These are phyloP conservation scores for Parascotia fuliginaria DNA, from an alignment of 2,888 invertebrate species.

Conservation along the genomic window DNA sequence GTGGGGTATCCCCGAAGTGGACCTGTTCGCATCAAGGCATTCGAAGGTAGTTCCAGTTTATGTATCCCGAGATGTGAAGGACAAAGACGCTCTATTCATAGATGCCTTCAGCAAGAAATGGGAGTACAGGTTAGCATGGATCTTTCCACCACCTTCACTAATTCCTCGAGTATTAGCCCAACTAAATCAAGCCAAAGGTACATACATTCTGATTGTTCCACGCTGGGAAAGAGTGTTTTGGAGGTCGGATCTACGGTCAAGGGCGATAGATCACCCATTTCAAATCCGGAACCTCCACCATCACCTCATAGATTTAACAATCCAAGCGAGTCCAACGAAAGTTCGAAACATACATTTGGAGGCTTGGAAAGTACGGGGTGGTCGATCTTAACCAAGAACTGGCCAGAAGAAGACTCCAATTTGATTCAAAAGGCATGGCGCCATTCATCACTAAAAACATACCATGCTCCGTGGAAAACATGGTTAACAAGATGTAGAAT, in stretches of 20 bases:
- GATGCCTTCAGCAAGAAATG: constrained; percentile 30
- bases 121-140: constrained; percentile 16
- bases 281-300: constrained; percentile 12
- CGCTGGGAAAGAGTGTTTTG: constrained; percentile 23
- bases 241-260: constrained; percentile 15
- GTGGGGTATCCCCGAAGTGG: constrained; percentile 27
- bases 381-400: too few species aligned
- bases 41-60: too few species aligned
- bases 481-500: too few species aligned
- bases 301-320: constrained; percentile 24
- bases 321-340: constrained; percentile 15
- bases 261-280: constrained; percentile 19
- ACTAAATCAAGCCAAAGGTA: too few species aligned
- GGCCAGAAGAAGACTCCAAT: too few species aligned
- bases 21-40: constrained; percentile 31
- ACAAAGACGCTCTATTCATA: constrained; percentile 21
- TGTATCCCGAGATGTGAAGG: too few species aligned
- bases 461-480: too few species aligned
- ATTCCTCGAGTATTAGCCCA: constrained; percentile 17
- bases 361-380: too few species aligned
- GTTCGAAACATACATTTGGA: constrained; percentile 17
- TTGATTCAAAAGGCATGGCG: too few species aligned
- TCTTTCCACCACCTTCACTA: constrained; percentile 17
- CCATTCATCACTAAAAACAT: too few species aligned
- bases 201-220: constrained; percentile 1